phyloP scores from a whole-genome alignment of 1,140 invertebrate genomes.

The Camponotus pennsylvanicus region DNA sequence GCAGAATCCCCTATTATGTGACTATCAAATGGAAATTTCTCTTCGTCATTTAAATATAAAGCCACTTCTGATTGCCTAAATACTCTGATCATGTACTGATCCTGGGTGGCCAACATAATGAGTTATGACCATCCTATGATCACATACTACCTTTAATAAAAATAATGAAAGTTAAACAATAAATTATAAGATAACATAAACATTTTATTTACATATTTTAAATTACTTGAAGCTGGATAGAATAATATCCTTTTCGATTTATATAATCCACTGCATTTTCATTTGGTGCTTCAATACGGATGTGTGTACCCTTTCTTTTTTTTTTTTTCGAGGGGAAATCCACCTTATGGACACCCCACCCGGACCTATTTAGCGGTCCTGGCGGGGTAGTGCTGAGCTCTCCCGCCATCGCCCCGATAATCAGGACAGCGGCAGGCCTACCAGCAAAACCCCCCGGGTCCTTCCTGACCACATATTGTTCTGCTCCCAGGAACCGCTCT shows the following conservation, averaged over 20 bases:
- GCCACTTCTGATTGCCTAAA: not conserved
- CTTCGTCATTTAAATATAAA: not conserved
- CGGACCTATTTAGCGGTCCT: too few relatives aligned
- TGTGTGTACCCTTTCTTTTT: not conserved
- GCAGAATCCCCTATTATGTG: not conserved
- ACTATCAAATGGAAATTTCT: not conserved
- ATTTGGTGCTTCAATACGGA: not conserved
- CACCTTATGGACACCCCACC: too few relatives aligned
- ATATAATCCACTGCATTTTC: conserved; percentile 23
- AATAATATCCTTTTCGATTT: conserved; percentile 27
- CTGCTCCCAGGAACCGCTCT: too few relatives aligned
- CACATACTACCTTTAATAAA: not conserved
- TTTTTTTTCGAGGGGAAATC: too few relatives aligned
- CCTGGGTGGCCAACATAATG: not conserved
- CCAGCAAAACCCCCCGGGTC: too few relatives aligned
- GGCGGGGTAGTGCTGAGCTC: too few relatives aligned
- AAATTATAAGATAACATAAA: not conserved
- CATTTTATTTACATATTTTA: not conserved
- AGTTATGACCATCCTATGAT: not conserved
- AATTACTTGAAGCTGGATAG: conserved; percentile 9
- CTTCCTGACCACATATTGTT: too few relatives aligned
- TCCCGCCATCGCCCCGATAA: too few relatives aligned
- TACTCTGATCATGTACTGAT: not conserved
- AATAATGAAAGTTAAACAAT: not conserved
- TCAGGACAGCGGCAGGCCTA: too few relatives aligned